Conservation (phyloP, 2,113 vertebrate genomes). For the Antechinus stuartii region DNA sequence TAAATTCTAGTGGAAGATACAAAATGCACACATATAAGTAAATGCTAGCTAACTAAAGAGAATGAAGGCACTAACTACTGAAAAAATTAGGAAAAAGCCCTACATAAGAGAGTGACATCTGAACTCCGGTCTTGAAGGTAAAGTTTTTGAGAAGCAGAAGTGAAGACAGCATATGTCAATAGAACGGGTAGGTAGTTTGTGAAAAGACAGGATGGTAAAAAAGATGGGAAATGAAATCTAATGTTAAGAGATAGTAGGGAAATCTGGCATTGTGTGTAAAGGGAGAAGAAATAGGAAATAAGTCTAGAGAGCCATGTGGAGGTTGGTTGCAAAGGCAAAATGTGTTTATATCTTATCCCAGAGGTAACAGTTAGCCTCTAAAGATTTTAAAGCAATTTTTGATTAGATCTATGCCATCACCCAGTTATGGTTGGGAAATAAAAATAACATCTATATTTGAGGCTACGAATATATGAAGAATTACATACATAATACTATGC, state of each 20-base stretch:
- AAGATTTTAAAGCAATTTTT: not conserved
- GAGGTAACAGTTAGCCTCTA: not conserved
- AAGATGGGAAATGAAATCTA: not conserved
- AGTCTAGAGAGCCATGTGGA: not conserved
- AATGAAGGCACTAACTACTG: not conserved
- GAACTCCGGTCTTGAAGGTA: not conserved
- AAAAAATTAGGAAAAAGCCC: not conserved
- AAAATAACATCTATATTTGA: not conserved
- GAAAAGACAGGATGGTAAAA: not conserved
- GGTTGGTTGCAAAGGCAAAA: not conserved
- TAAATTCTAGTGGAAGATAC: not conserved
- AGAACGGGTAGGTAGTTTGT: not conserved
- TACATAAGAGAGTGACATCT: not conserved
- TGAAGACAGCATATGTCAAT: not conserved
- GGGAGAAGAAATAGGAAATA: not conserved
- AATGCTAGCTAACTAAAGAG: not conserved
- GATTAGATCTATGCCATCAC: not conserved
- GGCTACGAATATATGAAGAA: not conserved
- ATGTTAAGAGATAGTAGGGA: not conserved
- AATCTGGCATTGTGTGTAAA: not conserved
- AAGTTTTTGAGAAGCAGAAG: not conserved
- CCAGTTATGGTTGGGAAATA: not conserved
- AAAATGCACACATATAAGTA: not conserved
- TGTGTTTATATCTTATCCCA: not conserved
- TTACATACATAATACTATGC: not conserved